Evolutionary conservation across 2,888 invertebrate species (phyloP), one percentile per base, ranked within the genome.

Genomic region (Hirtodrosophila cameraria): DNA sequence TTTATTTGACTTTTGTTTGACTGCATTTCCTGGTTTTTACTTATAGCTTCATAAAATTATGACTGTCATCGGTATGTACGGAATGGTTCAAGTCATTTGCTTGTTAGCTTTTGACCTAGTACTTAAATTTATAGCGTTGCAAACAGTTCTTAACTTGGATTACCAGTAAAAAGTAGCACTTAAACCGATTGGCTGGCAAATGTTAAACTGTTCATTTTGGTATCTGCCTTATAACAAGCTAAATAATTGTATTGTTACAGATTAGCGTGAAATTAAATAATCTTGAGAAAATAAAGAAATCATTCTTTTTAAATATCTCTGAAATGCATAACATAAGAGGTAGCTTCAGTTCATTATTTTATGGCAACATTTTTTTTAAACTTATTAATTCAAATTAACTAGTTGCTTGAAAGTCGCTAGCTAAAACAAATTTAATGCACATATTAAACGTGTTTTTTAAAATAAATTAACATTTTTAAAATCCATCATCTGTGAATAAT

Each of bases 1-100:
- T 61, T 55, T 46, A 42, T 66, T 62, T 63, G 43, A 60, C 62
- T 66, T 65, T 69, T 59, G 38, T 52, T 43, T 45, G 35, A 23
- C 30, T 7, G 28, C 39, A 43, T 49, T 57, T 53, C 68, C 48
- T 33, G 41, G 20, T 58, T 30, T 48, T 30, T 38, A 36, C 35
- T 23, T 28, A 18, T 15, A 55, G 41, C 58, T 54, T 57, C 16
- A 20, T n/a, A 49, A 58, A 62, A 65, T 71, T 63, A 74, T 63
- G 61, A 48, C 52, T 52, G 55, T 46, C 57, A 61, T 48, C 38
- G 27, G 23, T 41, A 33, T 50, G 46, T 42, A 38, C 42, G 18
- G 9, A 55, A 52, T 59, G 33, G 25, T 31, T 52, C 45, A 28
- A 23, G 35, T 15, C 12, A 54, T 43, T 42, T 54, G 15, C 28